Evolutionary conservation across 2,797 vertebrate genomes (phyloP).

Genomic region (Ptychadena robeensis): DNA sequence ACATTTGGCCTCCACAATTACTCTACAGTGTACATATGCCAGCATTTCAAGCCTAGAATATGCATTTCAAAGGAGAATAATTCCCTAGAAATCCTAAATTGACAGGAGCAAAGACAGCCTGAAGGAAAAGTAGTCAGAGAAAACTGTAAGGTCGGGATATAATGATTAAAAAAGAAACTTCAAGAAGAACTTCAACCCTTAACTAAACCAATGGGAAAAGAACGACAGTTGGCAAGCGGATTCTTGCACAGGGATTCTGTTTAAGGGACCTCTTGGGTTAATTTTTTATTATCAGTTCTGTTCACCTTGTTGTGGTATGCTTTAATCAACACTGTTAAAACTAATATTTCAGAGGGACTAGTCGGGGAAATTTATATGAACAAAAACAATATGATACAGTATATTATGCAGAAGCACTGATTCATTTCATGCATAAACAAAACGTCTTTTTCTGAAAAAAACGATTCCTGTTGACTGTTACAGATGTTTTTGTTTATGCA

Average conservation of each 20-base stretch:
- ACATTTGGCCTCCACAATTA: slow-evolving; percentile 97
- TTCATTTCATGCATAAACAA: slow-evolving; percentile 67
- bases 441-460: slow-evolving; percentile 8
- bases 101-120: slow-evolving; percentile 89
- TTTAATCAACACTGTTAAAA: slow-evolving; percentile 77
- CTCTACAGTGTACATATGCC: slow-evolving; percentile 93
- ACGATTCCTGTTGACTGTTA: background rate
- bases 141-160: slow-evolving; percentile 87
- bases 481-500: slow-evolving; percentile 17
- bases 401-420: slow-evolving; percentile 68
- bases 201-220: slow-evolving; percentile 85
- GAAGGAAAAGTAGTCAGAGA: slow-evolving; percentile 83
- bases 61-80: slow-evolving; percentile 95
- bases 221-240: slow-evolving; percentile 82
- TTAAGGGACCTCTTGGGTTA: slow-evolving; percentile 79
- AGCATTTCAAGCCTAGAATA: slow-evolving; percentile 87
- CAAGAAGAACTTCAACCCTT: slow-evolving; percentile 85
- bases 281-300: slow-evolving; percentile 83
- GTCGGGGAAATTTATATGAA: slow-evolving; percentile 74
- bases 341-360: slow-evolving; percentile 74
- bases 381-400: slow-evolving; percentile 67
- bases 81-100: slow-evolving; percentile 92
- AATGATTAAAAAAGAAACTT: slow-evolving; percentile 91
- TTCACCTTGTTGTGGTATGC: slow-evolving; percentile 78
- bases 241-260: slow-evolving; percentile 79